phyloP scores from a whole-genome alignment of 2,113 vertebrate species.

The Hemichromis elongatus region DNA sequence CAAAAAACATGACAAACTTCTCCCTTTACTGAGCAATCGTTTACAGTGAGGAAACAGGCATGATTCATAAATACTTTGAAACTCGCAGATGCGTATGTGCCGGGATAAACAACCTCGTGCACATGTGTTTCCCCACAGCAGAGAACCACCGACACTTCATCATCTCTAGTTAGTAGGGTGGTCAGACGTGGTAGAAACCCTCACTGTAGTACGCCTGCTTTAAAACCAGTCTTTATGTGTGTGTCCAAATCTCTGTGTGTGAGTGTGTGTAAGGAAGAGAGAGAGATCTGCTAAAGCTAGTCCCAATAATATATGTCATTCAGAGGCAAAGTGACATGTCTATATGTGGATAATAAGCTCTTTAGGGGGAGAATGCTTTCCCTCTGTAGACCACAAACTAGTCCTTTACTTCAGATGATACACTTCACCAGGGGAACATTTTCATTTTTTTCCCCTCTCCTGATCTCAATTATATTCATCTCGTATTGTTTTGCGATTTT shows the following conservation, averaged over 20 bases:
- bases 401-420: conserved; percentile 61
- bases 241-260: background rate
- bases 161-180: conserved; percentile 52
- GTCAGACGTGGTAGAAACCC: conserved; percentile 36
- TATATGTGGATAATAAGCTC: conserved; percentile 69
- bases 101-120: background rate
- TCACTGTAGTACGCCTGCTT: conserved; percentile 10
- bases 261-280: background rate
- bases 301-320: conserved; percentile 39
- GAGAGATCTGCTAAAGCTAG: conserved; percentile 3
- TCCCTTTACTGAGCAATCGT: background rate
- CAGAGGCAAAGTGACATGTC: conserved; percentile 56
- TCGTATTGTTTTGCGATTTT: conserved; percentile 45
- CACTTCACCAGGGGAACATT: conserved; percentile 31
- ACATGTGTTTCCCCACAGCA: conserved; percentile 12
- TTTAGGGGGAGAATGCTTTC: conserved; percentile 54
- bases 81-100: background rate
- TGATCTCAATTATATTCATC: conserved; percentile 54
- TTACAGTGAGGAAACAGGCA: conserved; percentile 12
- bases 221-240: background rate
- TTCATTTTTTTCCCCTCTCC: background rate
- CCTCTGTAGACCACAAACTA: conserved; percentile 54
- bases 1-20: conserved; percentile 12
- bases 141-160: conserved; percentile 52
- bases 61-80: conserved; percentile 6